Conservation (phyloP, 2,888 invertebrate genomes). For the Perdita meconis region DNA sequence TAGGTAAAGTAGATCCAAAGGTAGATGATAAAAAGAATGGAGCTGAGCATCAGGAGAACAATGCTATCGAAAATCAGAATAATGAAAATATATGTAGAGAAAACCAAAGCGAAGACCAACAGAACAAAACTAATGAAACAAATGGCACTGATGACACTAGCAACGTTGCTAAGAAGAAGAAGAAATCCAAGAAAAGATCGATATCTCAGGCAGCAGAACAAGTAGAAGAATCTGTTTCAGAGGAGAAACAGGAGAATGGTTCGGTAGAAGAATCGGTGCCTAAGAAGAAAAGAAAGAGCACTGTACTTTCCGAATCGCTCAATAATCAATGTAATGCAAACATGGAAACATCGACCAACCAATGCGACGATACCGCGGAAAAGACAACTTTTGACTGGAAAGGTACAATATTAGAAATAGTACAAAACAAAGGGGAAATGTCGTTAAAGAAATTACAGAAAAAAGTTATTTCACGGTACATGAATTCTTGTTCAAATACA, state of each 20-base stretch:
- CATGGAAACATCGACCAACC: constrained; percentile 23
- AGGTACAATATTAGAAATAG: constrained; percentile 72
- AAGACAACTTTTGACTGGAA: constrained; percentile 77
- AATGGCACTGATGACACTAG: background rate
- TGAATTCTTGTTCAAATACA: constrained; percentile 84
- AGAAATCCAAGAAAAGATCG: constrained; percentile 75
- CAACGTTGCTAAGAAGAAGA: constrained; percentile 43
- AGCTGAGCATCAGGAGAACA: constrained; percentile 56
- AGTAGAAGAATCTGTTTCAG: constrained; percentile 50
- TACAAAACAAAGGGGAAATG: constrained; percentile 86
- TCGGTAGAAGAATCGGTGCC: constrained; percentile 41
- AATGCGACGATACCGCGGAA: constrained; percentile 31
- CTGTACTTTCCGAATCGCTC: constrained; percentile 28
- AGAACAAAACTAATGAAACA: constrained; percentile 34
- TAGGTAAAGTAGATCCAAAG: constrained; percentile 21
- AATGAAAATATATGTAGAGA: constrained; percentile 77
- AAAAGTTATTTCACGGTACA: constrained; percentile 89
- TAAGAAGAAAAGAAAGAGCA: constrained; percentile 37
- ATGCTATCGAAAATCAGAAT: constrained; percentile 76
- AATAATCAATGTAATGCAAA: constrained; percentile 20
- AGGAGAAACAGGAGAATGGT: constrained; percentile 35
- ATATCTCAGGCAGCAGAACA: constrained; percentile 41
- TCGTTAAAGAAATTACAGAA: constrained; percentile 90
- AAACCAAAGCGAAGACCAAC: constrained; percentile 67
- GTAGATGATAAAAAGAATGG: constrained; percentile 16